These are phyloP conservation scores for Alaudala cheleensis DNA, from an alignment of 2,113 vertebrate species.

Conservation along the genomic window DNA sequence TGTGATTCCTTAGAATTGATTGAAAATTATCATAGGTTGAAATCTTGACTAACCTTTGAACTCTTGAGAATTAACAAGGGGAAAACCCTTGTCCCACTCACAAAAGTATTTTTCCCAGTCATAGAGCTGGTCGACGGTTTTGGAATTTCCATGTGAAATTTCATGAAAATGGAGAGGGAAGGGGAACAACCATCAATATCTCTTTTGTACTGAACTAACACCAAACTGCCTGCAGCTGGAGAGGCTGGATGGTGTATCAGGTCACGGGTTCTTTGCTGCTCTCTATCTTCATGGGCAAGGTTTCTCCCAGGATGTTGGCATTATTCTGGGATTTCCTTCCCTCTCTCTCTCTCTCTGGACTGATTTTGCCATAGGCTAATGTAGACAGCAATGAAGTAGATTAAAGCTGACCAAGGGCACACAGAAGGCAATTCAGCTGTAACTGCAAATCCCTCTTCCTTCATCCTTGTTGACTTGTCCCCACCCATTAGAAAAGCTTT, in stretches of 20 bases:
- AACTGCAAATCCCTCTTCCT: conserved; percentile 57
- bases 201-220: background rate
- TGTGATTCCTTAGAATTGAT: background rate
- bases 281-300: background rate
- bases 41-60: background rate
- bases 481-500: conserved; percentile 45
- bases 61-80: background rate
- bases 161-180: background rate
- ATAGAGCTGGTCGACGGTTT: background rate
- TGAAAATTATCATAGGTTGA: background rate
- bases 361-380: background rate
- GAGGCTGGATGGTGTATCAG: background rate
- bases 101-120: background rate
- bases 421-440: conserved; percentile 40
- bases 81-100: background rate
- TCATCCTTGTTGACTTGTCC: conserved; percentile 12
- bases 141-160: background rate
- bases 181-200: background rate
- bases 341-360: background rate
- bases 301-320: background rate
- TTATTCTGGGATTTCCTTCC: background rate
- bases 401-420: conserved; percentile 55
- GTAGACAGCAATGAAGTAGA: conserved; percentile 49
- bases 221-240: background rate
- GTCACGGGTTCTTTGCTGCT: background rate